Evolutionary conservation across 1,140 invertebrate species (phyloP).

Genomic region (Megalopta genalis): DNA sequence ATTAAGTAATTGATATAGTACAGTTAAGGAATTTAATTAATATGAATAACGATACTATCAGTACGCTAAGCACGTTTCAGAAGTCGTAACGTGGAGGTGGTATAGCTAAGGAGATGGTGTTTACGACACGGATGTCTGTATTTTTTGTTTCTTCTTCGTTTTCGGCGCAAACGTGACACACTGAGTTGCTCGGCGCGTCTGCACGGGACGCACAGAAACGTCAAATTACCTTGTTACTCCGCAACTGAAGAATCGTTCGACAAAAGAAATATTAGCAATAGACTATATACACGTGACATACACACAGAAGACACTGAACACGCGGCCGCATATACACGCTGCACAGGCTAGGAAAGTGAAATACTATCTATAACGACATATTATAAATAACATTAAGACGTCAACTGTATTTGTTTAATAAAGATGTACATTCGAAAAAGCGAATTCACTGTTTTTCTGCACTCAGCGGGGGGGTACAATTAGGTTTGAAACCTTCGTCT

Average conservation of each 20-base stretch:
- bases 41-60: conserved; percentile 72
- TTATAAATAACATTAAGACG: conserved; percentile 80
- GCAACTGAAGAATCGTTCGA: conserved; percentile 72
- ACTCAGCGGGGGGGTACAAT: conserved; percentile 21
- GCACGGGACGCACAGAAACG: conserved; percentile 75
- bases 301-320: conserved; percentile 63
- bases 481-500: neutral
- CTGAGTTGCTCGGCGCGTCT: conserved; percentile 74
- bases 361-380: conserved; percentile 77
- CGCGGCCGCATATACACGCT: conserved; percentile 78
- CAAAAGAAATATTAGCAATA: conserved; percentile 74
- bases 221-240: conserved; percentile 77
- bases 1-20: conserved; percentile 72
- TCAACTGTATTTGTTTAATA: conserved; percentile 82
- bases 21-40: conserved; percentile 76
- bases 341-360: conserved; percentile 79
- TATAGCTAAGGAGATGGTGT: conserved; percentile 65
- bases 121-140: conserved; percentile 60
- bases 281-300: conserved; percentile 53
- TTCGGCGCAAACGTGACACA: conserved; percentile 65
- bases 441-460: conserved; percentile 29
- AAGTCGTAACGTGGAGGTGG: conserved; percentile 65
- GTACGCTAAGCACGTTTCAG: conserved; percentile 72
- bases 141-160: conserved; percentile 47
- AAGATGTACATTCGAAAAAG: conserved; percentile 80